These are phyloP conservation scores for Nephrocerus scutellatus DNA, from an alignment of 2,888 invertebrate genomes.

Conservation along the genomic window DNA sequence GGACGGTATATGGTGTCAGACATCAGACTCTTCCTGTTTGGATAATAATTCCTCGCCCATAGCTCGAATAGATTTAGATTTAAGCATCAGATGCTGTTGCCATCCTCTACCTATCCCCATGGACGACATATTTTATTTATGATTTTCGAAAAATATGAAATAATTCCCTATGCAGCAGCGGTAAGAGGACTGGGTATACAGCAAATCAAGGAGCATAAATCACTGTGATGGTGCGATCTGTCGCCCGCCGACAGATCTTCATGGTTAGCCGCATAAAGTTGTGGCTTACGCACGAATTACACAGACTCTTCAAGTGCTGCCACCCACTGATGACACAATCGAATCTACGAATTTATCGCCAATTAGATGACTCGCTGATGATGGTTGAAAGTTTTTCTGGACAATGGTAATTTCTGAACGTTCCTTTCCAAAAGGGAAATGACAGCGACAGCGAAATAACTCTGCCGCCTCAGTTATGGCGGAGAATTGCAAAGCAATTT, in stretches of 20 bases:
- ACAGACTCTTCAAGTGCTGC: constrained; percentile 10
- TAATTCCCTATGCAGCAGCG: constrained; percentile 22
- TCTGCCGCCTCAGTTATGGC: no score
- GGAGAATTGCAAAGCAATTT: constrained; percentile 19
- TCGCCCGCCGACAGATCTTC: no score
- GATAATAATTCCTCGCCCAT: no score
- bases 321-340: constrained; percentile 2
- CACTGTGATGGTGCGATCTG: constrained; percentile 14
- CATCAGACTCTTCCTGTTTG: no score
- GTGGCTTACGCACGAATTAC: constrained; percentile 2
- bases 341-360: constrained; percentile 3
- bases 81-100: constrained; percentile 16
- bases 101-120: constrained; percentile 23
- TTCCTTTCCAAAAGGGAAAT: no score
- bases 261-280: constrained; percentile 9
- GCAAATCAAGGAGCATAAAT: constrained; percentile 22
- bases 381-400: no score
- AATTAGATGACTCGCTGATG: constrained; percentile 4
- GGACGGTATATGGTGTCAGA: constrained; percentile 16
- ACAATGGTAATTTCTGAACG: no score
- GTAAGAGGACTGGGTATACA: constrained; percentile 18
- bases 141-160: no score
- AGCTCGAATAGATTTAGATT: no score
- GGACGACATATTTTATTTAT: constrained; percentile 22
- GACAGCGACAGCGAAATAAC: no score